Evolutionary conservation across 2,888 invertebrate genomes (phyloP).

Genomic region (Scelioninae gen. 1): DNA sequence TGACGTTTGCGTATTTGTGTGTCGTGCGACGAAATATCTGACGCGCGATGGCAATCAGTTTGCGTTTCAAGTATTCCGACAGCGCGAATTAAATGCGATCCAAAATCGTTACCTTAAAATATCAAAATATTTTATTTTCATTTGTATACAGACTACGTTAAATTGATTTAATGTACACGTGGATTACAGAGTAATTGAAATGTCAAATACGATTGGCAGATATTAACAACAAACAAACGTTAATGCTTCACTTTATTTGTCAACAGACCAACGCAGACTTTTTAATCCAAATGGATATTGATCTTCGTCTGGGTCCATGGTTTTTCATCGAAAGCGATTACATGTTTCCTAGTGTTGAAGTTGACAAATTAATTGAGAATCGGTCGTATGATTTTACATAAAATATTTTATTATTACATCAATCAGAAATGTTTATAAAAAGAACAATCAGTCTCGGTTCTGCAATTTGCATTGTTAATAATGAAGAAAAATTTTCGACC

Average conservation of each 20-base stretch:
- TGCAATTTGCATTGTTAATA: conserved; percentile 8
- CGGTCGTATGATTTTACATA: conserved; percentile 5
- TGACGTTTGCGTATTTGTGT: background rate
- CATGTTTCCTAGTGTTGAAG: background rate
- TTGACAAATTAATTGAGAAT: conserved; percentile 9
- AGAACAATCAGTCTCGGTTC: conserved; percentile 5
- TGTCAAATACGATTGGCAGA: conserved; percentile 29
- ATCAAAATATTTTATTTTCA: conserved; percentile 10
- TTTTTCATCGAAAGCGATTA: conserved; percentile 31
- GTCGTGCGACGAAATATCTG: background rate
- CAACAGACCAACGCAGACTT: background rate
- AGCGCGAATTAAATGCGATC: conserved; percentile 1
- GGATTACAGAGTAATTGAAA: conserved; percentile 17
- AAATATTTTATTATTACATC: conserved; percentile 5
- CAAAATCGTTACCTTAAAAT: background rate
- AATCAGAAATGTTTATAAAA: background rate
- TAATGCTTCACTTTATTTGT: conserved; percentile 32
- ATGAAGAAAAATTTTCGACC: background rate
- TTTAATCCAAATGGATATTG: conserved; percentile 21
- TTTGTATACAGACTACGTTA: background rate
- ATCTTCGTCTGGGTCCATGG: background rate
- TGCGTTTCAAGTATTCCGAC: background rate
- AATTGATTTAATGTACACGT: conserved; percentile 13
- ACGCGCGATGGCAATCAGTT: conserved; percentile 3
- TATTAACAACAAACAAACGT: conserved; percentile 16